These are phyloP conservation scores for Lepidocyrtoides sp. DNA, from an alignment of 2,888 invertebrate genomes.

Conservation along the genomic window DNA sequence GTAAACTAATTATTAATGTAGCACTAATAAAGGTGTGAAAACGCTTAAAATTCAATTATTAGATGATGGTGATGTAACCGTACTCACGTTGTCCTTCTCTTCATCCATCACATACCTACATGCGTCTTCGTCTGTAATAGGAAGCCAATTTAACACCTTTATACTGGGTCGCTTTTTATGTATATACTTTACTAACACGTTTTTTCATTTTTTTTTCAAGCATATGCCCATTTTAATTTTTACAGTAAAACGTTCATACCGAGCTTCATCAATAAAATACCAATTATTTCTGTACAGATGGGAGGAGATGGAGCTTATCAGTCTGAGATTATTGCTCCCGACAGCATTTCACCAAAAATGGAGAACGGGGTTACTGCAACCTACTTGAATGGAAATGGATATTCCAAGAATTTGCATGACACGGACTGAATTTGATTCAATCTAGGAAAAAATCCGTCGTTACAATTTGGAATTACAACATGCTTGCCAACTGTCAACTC, in stretches of 20 bases:
- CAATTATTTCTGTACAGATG: constrained; percentile 60
- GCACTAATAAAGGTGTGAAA: background rate
- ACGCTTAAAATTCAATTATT: background rate
- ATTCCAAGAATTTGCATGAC: constrained; percentile 78
- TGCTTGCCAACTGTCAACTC: constrained; percentile 32
- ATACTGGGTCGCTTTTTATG: background rate
- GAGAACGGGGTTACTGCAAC: constrained; percentile 27
- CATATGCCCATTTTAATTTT: background rate
- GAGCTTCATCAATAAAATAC: background rate
- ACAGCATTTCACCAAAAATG: constrained; percentile 67
- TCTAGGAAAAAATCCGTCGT: background rate
- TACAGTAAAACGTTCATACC: too few species aligned
- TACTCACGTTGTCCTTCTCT: background rate
- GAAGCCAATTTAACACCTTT: background rate
- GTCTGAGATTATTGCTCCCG: constrained; percentile 77
- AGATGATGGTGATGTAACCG: too few species aligned
- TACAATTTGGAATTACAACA: background rate
- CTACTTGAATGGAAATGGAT: constrained; percentile 69
- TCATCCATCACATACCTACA: background rate
- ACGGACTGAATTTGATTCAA: constrained; percentile 75
- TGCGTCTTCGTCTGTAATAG: too few species aligned
- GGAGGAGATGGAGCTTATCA: constrained; percentile 83
- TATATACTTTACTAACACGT: background rate
- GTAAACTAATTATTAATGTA: background rate
- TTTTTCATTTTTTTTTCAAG: background rate